Conservation (phyloP, 2,797 vertebrate species). For the Ataeniobius toweri region DNA sequence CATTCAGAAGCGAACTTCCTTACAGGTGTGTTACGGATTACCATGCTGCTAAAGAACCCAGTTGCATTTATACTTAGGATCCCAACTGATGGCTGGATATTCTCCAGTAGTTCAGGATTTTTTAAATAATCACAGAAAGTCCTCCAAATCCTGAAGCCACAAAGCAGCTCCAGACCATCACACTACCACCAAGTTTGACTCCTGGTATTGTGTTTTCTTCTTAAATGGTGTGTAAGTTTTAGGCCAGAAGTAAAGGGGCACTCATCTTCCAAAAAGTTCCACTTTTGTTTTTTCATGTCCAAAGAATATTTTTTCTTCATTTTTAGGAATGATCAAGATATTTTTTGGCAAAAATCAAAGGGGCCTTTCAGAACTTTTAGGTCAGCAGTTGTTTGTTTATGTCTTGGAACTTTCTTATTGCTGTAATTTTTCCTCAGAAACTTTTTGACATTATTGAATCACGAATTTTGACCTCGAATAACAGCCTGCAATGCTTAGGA, state of each 20-base stretch:
- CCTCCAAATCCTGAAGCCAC: neutral
- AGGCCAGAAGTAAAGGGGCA: neutral
- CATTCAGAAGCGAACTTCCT: neutral
- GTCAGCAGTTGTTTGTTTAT: neutral
- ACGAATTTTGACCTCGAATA: neutral
- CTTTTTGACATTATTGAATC: neutral
- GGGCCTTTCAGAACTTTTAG: too few relatives aligned
- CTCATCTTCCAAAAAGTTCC: neutral
- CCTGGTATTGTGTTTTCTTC: neutral
- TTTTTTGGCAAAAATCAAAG: too few relatives aligned
- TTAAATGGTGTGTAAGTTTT: neutral
- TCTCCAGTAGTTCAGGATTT: neutral
- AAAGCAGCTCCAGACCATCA: neutral
- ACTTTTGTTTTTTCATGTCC: neutral
- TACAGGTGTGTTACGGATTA: neutral
- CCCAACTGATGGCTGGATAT: neutral
- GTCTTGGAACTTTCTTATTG: neutral
- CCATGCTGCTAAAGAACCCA: neutral
- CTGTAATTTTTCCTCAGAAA: neutral
- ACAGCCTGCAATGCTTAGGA: neutral
- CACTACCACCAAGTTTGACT: neutral
- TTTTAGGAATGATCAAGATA: too few relatives aligned
- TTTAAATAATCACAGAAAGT: neutral
- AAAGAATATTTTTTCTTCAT: too few relatives aligned
- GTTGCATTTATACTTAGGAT: neutral